Base-by-base conservation (phyloP, 1,140 invertebrate species). In the Antheraea pernyi region DNA sequence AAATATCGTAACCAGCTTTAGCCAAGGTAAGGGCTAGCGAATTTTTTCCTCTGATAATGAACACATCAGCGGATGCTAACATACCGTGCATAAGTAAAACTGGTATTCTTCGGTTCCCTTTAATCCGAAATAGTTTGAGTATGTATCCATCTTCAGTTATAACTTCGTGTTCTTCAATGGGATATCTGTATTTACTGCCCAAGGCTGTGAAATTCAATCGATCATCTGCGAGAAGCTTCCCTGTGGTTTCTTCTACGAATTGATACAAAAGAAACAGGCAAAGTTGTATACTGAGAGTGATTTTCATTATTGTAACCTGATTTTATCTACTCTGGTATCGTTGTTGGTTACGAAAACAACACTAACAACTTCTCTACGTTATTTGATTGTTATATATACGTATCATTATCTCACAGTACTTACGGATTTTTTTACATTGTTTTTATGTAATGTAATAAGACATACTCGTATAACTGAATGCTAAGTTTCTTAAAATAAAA, bases 111-210 rank as follows among this genome's bases (percentile, higher is more conserved):
- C 67, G 65, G 0, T 66, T 36, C 6, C 75, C 76, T 5, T 72
- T 69, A 1, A 80, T 60, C 8, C 69, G 67, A 66, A 75, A 78
- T 0, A 78, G 53, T 7, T 65, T 72, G 6, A 81, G 71, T 7
- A 77, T 78, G 59, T 81, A 81, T 9, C 75, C 73, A 48, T 81
- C 79, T 61, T 74, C 73, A 7, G 79, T 81, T 0, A 22, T 65
- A 16, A 81, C 73, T 6, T 73, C n/a, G 39, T 75, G 73, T 58
- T 74, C 62, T 11, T 69, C 19, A 2, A 68, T 63, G 3, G 63
- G 16, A n/a, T 73, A 68, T 10, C 75, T 75, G 62, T 75, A 79
- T 70, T 75, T 75, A 10, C 19, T 65, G 1, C 71, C 78, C 19
- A 79, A 59, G 7, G 68, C 67, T 16, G 62, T 75, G 60, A 78